A percentile compares a stretch with the other conserved stretches of the same genome.
Conservation (phyloP, 2,797 vertebrate genomes). For the Rhinatrema bivittatum region DNA sequence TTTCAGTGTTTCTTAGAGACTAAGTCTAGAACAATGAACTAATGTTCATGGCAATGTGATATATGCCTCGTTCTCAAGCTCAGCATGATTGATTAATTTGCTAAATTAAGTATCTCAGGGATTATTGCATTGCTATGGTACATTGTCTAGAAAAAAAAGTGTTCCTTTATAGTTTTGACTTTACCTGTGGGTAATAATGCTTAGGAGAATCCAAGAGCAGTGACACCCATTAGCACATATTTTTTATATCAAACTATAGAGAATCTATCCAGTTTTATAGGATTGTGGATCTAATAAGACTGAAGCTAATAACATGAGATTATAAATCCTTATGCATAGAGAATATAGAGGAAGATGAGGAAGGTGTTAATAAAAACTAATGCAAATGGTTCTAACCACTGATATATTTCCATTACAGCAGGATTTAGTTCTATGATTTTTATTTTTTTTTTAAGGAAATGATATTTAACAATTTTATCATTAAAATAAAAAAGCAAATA, state of each 20-base stretch:
- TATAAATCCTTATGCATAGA: constrained; percentile 30
- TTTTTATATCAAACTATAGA: constrained; percentile 39
- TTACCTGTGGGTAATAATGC: constrained; percentile 43
- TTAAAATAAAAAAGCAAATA: too few species aligned
- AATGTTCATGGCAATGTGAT: constrained; percentile 41
- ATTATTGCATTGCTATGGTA: constrained; percentile 46
- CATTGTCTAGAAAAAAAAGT: constrained; percentile 38
- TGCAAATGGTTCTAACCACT: too few species aligned
- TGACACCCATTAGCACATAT: constrained; percentile 29
- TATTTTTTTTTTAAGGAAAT: too few species aligned
- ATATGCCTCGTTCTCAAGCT: constrained; percentile 32
- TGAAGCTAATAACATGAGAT: constrained; percentile 18
- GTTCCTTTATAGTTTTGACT: constrained; percentile 45
- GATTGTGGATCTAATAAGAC: constrained; percentile 33
- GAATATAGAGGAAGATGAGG: constrained; percentile 6
- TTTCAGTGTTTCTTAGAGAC: constrained; percentile 40
- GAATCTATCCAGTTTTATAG: constrained; percentile 36
- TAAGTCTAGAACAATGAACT: constrained; percentile 43
- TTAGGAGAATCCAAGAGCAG: constrained; percentile 32
- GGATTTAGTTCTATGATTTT: constrained; percentile 9
- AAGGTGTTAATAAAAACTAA: too few species aligned
- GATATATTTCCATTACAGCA: too few species aligned
- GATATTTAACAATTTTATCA: too few species aligned
- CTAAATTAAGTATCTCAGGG: constrained; percentile 48
- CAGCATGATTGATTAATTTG: constrained; percentile 43